Evolutionary conservation across 37 sponge, comb jelly and placozoan species (phyloP), one percentile per base, ranked within the genome.

Genomic region (Agelas oroides): DNA sequence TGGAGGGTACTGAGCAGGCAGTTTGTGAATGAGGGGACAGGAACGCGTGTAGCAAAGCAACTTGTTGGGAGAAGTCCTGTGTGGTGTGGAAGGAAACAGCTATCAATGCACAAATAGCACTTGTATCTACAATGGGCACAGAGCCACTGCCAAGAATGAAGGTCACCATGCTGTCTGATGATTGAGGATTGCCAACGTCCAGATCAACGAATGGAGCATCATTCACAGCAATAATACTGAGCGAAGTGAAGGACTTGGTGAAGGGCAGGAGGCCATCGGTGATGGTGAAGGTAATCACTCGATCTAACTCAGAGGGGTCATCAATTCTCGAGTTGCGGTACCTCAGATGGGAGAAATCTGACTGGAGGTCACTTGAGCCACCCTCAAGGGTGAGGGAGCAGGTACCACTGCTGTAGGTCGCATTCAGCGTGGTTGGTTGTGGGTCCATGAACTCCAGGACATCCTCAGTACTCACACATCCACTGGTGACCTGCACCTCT

Each of bases 171-270:
- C 62, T 38, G 74, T 87, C 65, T 5, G 80, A 33, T 35, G 84
- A 80, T 21, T 58, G 16, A 1, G 28, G 21, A 66, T 79, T 79
- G 0, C 37, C 56, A 62, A 74, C 55, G 77, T 82, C 66, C 0
- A 93, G 74, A 65, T 88, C 82, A 20, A 93, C 65, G 2, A 61
- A 40, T 70, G 93, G 93, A 59, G 73, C 35, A 71, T 93, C 93
- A 78, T 93, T 93, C 0, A 82, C 84, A 25, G 90, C 36, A 0
- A 41, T 1, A 19, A 93, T 54, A 5, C 36, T 71, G 0, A 93
- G 36, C 17, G 13, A n/a, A 3, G 92, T 77, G 57, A 53, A 76
- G 21, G 70, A 67, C 25, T 67, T 39, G 6, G 18, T 40, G 13
- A 64, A 14, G 30, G 52, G 37, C 25, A 87, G 59, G 36, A 12